phyloP scores from a whole-genome alignment of 2,888 invertebrate genomes.

The Himalopsyche japonica region DNA sequence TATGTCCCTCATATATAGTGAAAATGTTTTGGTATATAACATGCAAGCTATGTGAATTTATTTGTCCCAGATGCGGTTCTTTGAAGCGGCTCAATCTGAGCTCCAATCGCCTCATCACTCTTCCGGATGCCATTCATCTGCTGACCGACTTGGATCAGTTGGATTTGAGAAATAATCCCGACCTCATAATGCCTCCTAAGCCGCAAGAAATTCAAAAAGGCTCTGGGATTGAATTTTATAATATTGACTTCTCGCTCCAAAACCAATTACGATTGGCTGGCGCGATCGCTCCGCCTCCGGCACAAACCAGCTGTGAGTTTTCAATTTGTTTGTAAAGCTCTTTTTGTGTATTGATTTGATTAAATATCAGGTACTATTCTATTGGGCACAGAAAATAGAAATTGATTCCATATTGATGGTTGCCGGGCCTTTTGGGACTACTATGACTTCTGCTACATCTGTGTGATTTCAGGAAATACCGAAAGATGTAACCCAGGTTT shows the following conservation, averaged over 20 bases:
- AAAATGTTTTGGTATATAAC: background rate
- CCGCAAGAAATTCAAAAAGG: constrained; percentile 80
- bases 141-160: constrained; percentile 86
- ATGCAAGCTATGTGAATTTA: constrained; percentile 1
- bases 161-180: constrained; percentile 91
- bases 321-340: background rate
- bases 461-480: too few species aligned
- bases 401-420: too few species aligned
- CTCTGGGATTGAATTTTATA: constrained; percentile 90
- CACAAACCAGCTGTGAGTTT: constrained; percentile 68
- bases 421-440: too few species aligned
- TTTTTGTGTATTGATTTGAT: too few species aligned
- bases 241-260: constrained; percentile 97
- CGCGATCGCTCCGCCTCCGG: constrained; percentile 77
- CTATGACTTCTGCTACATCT: too few species aligned
- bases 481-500: too few species aligned
- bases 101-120: constrained; percentile 90
- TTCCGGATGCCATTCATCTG: constrained; percentile 96
- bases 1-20: background rate
- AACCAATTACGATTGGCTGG: constrained; percentile 92
- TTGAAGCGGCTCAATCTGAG: constrained; percentile 91
- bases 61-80: constrained; percentile 77
- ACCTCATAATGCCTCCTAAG: constrained; percentile 96
- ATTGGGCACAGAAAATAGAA: background rate
- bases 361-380: background rate